Evolutionary conservation across 2,113 vertebrate genomes (phyloP), one percentile per base, ranked within the genome.

Genomic region (Gopherus evgoodei): DNA sequence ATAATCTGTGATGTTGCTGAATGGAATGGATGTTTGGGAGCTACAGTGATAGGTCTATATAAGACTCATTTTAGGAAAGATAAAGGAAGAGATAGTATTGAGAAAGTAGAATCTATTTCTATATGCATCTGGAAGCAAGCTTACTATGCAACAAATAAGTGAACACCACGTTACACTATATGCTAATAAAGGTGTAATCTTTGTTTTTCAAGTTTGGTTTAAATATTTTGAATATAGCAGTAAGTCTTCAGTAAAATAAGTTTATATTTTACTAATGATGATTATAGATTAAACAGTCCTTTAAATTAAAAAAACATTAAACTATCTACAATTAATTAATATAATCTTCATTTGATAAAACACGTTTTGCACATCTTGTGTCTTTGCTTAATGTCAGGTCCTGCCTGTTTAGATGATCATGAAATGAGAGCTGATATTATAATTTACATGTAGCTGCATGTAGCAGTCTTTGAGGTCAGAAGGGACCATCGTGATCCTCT

Each of bases 131-230:
- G 12, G 75, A 69, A 14, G 12, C 75, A 54, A 84, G 54, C 16
- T 76, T 16, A 79, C 38, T 76, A 38, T 52, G 54, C 27, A 69
- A 25, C 6, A 82, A 90, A 42, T 0, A 1, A 42, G 84, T 8
- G 24, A 93, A n/a, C 7, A 50, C 3, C 0, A 0, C 2, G 0
- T 31, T 24, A 22, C 8, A 47, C 9, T 11, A 27, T 5, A 19
- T 65, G n/a, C 62, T 35, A 65, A 65, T n/a, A 19, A 35, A 65
- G 31, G 62, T n/a, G 4, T n/a, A 65, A 65, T 65, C 62, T 65
- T 65, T 65, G 31, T 35, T n/a, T 17, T n/a, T 9, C 7, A 17
- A 17, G 62, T 65, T 65, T 8, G 31, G 31, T n/a, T 65, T 65
- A 65, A n/a, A 65, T 65, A 8, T 65, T 65, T 65, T 65, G 62